Conservation (phyloP, 2,888 invertebrate species). For the Drosophila acutilabella region DNA sequence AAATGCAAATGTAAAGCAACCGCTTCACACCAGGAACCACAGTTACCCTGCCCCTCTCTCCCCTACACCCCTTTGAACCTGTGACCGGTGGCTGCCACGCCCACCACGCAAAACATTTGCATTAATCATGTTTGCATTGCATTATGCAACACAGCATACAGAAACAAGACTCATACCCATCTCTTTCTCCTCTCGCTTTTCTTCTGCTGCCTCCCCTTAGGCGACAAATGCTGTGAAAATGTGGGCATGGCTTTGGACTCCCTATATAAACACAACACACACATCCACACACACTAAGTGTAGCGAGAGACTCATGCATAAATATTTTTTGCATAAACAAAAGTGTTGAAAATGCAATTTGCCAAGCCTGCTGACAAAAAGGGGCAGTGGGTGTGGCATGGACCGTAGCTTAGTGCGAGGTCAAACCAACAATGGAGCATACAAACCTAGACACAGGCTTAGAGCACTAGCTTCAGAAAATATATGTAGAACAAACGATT, state of each 20-base stretch:
- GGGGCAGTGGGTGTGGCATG: not conserved
- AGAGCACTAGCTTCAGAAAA: not conserved
- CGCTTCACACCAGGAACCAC: slow-evolving; percentile 6
- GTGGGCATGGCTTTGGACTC: slow-evolving; percentile 50
- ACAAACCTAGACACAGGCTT: slow-evolving; percentile 6
- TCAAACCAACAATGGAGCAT: slow-evolving; percentile 58
- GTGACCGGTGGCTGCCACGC: slow-evolving; percentile 44
- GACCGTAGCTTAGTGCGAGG: slow-evolving; percentile 62
- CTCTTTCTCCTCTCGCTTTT: not conserved
- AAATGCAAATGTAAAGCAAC: slow-evolving; percentile 76
- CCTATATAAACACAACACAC: slow-evolving; percentile 28
- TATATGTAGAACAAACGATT: not conserved
- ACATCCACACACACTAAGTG: slow-evolving; percentile 11
- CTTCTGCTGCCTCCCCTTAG: not conserved
- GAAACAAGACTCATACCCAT: slow-evolving; percentile 18
- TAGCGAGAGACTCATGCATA: slow-evolving; percentile 62
- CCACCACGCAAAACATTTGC: slow-evolving; percentile 79
- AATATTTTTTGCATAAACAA: slow-evolving; percentile 80
- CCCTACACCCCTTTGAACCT: not conserved
- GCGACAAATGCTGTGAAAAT: slow-evolving; percentile 36
- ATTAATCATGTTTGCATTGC: slow-evolving; percentile 80
- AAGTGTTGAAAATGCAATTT: slow-evolving; percentile 80
- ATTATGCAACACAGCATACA: slow-evolving; percentile 73
- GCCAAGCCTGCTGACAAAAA: slow-evolving; percentile 20
- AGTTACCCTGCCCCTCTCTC: not conserved